phyloP scores from a whole-genome alignment of 2,113 vertebrate species.

The Dipodomys ordii region DNA sequence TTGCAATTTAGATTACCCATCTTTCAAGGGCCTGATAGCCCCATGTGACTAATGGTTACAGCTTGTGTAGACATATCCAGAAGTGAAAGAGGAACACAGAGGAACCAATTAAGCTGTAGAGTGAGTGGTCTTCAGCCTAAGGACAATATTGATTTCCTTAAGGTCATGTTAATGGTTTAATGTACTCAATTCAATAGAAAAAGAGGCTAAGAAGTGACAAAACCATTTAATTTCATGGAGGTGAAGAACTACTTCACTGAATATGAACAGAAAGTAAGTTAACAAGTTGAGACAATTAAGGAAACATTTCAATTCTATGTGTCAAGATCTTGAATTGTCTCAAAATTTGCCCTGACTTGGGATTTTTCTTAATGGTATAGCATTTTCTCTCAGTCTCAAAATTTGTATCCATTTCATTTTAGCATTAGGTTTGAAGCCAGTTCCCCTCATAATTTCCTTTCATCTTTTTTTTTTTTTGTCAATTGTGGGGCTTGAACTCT shows the following conservation, averaged over 20 bases:
- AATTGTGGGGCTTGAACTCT: no score
- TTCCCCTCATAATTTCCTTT: background rate
- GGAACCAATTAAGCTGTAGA: constrained; percentile 64
- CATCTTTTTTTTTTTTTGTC: no score
- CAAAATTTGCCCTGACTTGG: background rate
- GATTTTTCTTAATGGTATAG: constrained; percentile 40
- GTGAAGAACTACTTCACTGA: background rate
- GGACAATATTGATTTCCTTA: constrained; percentile 76
- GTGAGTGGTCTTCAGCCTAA: constrained; percentile 66
- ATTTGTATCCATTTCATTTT: constrained; percentile 60
- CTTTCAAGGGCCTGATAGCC: background rate
- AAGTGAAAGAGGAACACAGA: constrained; percentile 46
- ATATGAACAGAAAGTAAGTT: constrained; percentile 47
- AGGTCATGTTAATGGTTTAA: constrained; percentile 69
- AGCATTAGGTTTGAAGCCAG: constrained; percentile 52
- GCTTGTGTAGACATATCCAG: background rate
- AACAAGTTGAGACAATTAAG: constrained; percentile 26
- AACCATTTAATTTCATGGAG: constrained; percentile 42
- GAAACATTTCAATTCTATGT: constrained; percentile 17
- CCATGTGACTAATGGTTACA: background rate
- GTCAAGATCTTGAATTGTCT: constrained; percentile 34
- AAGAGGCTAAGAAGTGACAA: constrained; percentile 40
- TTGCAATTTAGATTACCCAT: background rate
- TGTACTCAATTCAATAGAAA: constrained; percentile 69
- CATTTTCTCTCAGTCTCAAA: background rate